Base-by-base conservation (phyloP, 2,113 vertebrate species). In the Myotis lucifugus region DNA sequence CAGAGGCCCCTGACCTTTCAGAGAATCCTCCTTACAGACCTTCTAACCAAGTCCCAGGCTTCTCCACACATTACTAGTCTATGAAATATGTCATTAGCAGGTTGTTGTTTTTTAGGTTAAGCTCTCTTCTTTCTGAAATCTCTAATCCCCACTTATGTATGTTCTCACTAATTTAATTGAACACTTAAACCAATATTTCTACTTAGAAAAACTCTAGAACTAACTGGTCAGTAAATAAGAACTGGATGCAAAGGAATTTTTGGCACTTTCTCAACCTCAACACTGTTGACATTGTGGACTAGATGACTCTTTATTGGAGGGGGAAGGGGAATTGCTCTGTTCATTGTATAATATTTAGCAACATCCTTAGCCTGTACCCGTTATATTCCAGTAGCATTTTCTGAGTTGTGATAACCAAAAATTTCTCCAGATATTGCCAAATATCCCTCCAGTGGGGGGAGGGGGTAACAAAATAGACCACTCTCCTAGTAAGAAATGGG, bases 41-140 rank as follows among this genome's bases (percentile, higher is more conserved):
- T 61, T 61, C 56, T 9, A 61, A 61, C 56, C 23, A 61, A 11
- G 56, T 25, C 23, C 56, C 23, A 4, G 23, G 56, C 56, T 61
- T 61, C 56, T 21, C 23, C 56, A 61, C 56, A 61, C 23, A 61
- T 27, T 61, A 25, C 56, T 61, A 25, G 23, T 61, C 56, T 61
- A 61, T 61, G 23, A 61, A 61, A 61, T 27, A 61, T 61, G 25
- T 61, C 56, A 27, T 61, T 61, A 27, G 56, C 23, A 61, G 3
- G 10, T 61, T 61, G 37, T 61, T 61, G 42, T 59, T 54, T 59
- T 10, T 25, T 50, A 59, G 56, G 23, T 61, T 61, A 61, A 73
- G 13, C 13, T 82, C 95, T 81, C 17, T 69, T 93, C 54, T 37
- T 89, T 70, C 37, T 77, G 56, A 85, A 92, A 79, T 59, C 17